phyloP scores from a whole-genome alignment of 2,888 invertebrate species.

The Andrena fulva region DNA sequence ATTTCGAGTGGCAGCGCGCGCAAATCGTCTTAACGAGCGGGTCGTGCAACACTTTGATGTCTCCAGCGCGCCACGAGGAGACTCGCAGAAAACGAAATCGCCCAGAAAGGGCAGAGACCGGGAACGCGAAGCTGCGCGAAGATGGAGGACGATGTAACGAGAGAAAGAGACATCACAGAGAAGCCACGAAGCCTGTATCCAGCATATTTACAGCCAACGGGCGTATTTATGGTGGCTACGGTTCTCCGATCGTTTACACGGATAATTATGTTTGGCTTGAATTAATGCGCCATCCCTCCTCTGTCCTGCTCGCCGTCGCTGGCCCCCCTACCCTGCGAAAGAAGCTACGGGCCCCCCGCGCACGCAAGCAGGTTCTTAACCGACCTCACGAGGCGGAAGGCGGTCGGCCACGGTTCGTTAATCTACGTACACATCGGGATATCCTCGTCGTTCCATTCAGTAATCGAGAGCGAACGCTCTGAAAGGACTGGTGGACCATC shows the following conservation, averaged over 20 bases:
- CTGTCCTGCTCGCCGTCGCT: not conserved
- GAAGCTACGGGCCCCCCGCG: conserved; percentile 53
- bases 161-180: conserved; percentile 19
- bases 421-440: conserved; percentile 63
- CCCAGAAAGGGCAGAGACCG: not conserved
- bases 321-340: conserved; percentile 31
- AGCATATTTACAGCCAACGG: conserved; percentile 45
- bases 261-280: conserved; percentile 71
- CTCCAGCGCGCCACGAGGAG: not conserved
- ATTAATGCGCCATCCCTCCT: conserved; percentile 54
- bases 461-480: conserved; percentile 57
- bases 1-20: not conserved
- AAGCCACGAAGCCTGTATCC: not conserved
- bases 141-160: not conserved
- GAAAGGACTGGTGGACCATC: conserved; percentile 28
- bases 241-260: conserved; percentile 62
- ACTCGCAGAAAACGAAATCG: not conserved
- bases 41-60: conserved; percentile 24
- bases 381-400: conserved; percentile 62
- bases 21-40: conserved; percentile 34
- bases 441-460: conserved; percentile 51
- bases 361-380: conserved; percentile 69
- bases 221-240: conserved; percentile 56
- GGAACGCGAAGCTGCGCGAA: not conserved
- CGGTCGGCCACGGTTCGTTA: conserved; percentile 64